A percentile compares a stretch with the other conserved stretches of the same genome.
phyloP scores from a whole-genome alignment of 2,797 vertebrate species.

The Megalops cyprinoides region DNA sequence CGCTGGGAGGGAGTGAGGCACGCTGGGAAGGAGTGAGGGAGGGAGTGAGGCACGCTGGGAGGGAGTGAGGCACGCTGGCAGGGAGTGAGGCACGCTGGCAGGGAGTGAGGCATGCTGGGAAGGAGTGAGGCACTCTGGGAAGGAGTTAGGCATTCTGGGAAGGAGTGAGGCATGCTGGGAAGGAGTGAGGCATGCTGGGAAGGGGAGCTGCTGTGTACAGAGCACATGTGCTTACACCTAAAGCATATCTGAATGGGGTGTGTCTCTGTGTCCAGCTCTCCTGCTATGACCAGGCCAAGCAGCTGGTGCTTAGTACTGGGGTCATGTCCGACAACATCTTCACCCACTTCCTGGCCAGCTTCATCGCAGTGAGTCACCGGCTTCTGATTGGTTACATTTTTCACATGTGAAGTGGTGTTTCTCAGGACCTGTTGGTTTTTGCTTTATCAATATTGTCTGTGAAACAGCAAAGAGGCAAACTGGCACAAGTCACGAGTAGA shows the following conservation, averaged over 20 bases:
- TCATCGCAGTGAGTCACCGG: conserved; percentile 85
- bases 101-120: no score
- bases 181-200: conserved; percentile 1
- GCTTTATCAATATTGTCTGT: background rate
- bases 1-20: no score
- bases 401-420: background rate
- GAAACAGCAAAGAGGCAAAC: no score
- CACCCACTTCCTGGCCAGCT: conserved; percentile 92
- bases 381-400: background rate
- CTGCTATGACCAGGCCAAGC: conserved; percentile 96
- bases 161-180: no score
- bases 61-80: no score
- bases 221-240: background rate
- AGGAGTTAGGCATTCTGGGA: no score
- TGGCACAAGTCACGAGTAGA: background rate
- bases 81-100: no score
- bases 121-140: no score
- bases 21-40: no score
- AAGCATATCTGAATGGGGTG: background rate
- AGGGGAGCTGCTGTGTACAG: background rate
- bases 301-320: conserved; percentile 87
- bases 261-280: conserved; percentile 75
- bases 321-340: conserved; percentile 85
- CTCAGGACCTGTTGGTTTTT: background rate
- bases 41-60: no score